Percentiles rank a stretch among this genome's conserved stretches.
Conservation (phyloP, 2,888 invertebrate species). For the Dugesia japonica region DNA sequence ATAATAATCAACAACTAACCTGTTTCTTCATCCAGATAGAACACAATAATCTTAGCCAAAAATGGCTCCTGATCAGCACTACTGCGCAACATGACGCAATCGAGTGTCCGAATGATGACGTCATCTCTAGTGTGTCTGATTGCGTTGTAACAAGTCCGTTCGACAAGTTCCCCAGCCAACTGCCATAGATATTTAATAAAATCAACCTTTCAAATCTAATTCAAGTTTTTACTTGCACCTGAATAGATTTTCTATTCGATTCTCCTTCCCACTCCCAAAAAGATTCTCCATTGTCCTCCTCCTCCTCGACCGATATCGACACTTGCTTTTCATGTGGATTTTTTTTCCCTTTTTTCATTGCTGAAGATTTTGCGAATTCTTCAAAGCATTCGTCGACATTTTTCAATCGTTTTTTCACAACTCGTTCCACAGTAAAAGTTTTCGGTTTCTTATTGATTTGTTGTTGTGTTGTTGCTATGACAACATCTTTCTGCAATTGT, state of each 20-base stretch:
- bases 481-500: no score
- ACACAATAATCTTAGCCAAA: constrained; percentile 76
- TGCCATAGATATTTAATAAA: constrained; percentile 44
- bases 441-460: no score
- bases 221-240: no score
- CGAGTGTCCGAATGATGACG: constrained; percentile 70
- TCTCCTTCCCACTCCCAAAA: neutral
- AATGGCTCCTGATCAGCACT: constrained; percentile 69
- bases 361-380: no score
- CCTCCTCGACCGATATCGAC: neutral
- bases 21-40: constrained; percentile 83
- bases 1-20: constrained; percentile 77
- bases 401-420: no score
- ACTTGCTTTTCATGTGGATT: neutral
- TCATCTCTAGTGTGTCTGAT: constrained; percentile 64
- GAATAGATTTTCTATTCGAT: no score
- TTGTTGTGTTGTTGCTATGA: no score
- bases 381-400: no score
- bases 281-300: neutral
- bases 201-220: no score
- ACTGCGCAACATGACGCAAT: constrained; percentile 76
- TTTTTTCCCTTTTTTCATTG: no score
- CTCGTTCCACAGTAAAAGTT: no score
- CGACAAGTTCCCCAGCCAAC: constrained; percentile 61
- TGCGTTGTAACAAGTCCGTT: constrained; percentile 69